Evolutionary conservation across 2,797 vertebrate species (phyloP), one percentile per base, ranked within the genome.

Genomic region (Simalia tracyae): DNA sequence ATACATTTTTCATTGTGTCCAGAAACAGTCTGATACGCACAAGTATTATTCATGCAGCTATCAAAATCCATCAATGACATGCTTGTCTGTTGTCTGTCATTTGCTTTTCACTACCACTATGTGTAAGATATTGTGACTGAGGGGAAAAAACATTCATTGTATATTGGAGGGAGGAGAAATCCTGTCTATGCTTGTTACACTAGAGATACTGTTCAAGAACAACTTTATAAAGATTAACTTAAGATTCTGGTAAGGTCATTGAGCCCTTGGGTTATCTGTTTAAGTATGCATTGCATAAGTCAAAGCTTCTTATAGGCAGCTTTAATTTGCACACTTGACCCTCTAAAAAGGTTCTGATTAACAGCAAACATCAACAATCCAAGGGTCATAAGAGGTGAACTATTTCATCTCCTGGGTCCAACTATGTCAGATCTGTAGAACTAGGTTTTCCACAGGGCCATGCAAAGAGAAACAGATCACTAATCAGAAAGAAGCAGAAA

Each of bases 281-380:
- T 95, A 96, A 96, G 86, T 95, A 94, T 95, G 92, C 95, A 94
- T 97, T 96, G 95, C 95, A 91, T 96, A 95, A 94, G 92, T 94
- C 95, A 97, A 96, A 97, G 95, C 95, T 97, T 93, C 92, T 96
- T 93, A 94, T 92, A 92, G 93, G 92, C 93, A 95, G 91, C 96
- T 96, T 95, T 94, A 95, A 94, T 95, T 91, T 84, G 64, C 89
- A 96, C 85, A 95, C 92, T 88, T 94, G 96, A 93, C 94, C 84
- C 93, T 94, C 95, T 91, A 84, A 93, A 95, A 91, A 88, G 54
- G 66, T 59, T 22, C n/a, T 84, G 88, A 88, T 92, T 85, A 57
- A 87, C 12, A 0, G 91, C 87, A 85, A 93, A 50, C 26, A 92
- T 92, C 86, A 89, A 92, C 84, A 89, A 26, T 87, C n/a, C 66